Evolutionary conservation across 1,140 invertebrate genomes (phyloP), one percentile per base, ranked within the genome.

Genomic region (Saccostrea echinata): DNA sequence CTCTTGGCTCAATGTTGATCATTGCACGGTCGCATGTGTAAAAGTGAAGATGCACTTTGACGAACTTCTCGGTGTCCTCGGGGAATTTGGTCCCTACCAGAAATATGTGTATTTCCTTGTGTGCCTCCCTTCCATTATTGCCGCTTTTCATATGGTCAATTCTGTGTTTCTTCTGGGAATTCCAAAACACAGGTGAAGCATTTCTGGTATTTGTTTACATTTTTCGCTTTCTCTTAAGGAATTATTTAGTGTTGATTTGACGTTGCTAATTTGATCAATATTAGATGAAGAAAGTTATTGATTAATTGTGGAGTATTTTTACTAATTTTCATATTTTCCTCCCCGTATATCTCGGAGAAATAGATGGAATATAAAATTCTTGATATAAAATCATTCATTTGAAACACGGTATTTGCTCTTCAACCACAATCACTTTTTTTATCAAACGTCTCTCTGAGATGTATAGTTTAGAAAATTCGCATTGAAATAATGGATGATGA

Each of bases 11-110:
- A 76, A 1, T 33, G 24, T 13, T 27, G 27, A 27, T 76, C 30
- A 76, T 13, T 76, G 68, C 68, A 76, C 68, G 12, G 3, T 27
- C 68, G 68, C 3, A 13, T 33, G 11, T 33, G 68, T 33, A 12
- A 76, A 27, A 76, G 11, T 16, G 11, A 76, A 30, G 68, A 83
- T 86, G 83, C 55, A 88, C 24, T 88, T 88, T 68, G 86, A 88
- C 64, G 83, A 88, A 21, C 18, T 88, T 55, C 51, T 88, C 11
- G 57, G 51, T 12, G 51, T 55, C 55, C 68, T 88, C 6, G 86
- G 86, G 21, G 86, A 88, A 88, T 88, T 88, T 80, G 86, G 86
- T 24, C 24, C 43, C 12, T 88, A 88, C 84, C 86, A 88, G 52
- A 88, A 88, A 53, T 24, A 21, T 53, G 43, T 88, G 1, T 88